Evolutionary conservation across 92 coral and sea anemone genomes (phyloP).

Genomic region (Parazoanthus swiftii): DNA sequence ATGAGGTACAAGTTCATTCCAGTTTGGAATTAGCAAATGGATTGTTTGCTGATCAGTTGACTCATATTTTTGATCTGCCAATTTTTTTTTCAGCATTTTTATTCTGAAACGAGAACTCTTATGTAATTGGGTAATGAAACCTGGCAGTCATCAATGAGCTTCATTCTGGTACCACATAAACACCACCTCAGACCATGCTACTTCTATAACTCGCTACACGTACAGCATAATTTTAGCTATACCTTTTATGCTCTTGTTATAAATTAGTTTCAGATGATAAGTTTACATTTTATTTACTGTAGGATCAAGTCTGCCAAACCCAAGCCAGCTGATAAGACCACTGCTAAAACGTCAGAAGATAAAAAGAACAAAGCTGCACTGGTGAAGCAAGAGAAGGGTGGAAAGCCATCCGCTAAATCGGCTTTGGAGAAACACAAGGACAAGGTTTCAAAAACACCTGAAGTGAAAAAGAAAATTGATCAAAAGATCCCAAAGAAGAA

Average conservation of each 20-base stretch:
- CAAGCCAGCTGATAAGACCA: background rate
- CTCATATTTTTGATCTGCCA: too few relatives aligned
- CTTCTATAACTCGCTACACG: too few relatives aligned
- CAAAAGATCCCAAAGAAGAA: conserved; percentile 30
- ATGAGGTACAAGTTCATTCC: too few relatives aligned
- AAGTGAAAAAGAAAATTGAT: conserved; percentile 33
- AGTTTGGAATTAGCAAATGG: too few relatives aligned
- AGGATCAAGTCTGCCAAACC: background rate
- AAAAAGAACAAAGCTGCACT: background rate
- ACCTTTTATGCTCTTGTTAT: background rate
- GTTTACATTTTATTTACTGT: background rate
- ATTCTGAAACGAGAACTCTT: too few relatives aligned
- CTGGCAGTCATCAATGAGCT: too few relatives aligned
- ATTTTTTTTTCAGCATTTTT: too few relatives aligned
- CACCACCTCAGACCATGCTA: too few relatives aligned
- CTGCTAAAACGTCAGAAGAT: background rate
- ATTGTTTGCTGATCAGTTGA: too few relatives aligned
- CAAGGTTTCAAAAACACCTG: conserved; percentile 67
- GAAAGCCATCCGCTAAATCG: background rate
- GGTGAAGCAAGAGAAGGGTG: background rate
- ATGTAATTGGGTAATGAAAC: too few relatives aligned
- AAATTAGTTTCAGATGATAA: background rate
- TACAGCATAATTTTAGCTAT: too few relatives aligned
- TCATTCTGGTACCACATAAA: too few relatives aligned
- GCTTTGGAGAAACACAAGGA: conserved; percentile 14